Percentiles rank a stretch among this genome's conserved stretches.
Evolutionary conservation across 2,888 invertebrate species (phyloP).

Genomic region (Sarcophaga subvicina): DNA sequence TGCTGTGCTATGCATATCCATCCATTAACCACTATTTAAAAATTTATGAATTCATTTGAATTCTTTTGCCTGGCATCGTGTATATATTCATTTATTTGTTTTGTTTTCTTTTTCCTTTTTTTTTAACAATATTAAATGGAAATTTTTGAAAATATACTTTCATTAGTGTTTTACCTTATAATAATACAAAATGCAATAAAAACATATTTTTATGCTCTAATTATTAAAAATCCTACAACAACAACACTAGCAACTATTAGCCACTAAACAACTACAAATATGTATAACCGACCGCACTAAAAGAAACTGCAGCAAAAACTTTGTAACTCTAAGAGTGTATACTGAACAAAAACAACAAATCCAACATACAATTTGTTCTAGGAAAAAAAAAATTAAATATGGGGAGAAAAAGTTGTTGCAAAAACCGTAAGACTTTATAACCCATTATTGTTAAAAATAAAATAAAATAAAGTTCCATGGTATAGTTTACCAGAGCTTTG

Average conservation of each 20-base stretch:
- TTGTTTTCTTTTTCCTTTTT: neutral
- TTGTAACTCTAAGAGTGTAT: conserved; percentile 12
- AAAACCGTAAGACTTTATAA: conserved; percentile 61
- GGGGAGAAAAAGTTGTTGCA: conserved; percentile 27
- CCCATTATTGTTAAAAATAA: conserved; percentile 49
- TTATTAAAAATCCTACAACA: conserved; percentile 54
- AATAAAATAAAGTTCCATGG: conserved; percentile 7
- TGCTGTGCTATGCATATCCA: neutral
- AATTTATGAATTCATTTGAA: neutral
- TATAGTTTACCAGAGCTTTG: conserved; percentile 59
- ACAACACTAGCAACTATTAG: conserved; percentile 34
- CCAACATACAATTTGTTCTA: neutral
- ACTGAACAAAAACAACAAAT: neutral
- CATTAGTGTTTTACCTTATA: conserved; percentile 51
- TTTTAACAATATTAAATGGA: conserved; percentile 26
- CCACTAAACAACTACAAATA: conserved; percentile 55
- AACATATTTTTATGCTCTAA: conserved; percentile 64
- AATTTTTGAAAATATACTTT: conserved; percentile 56
- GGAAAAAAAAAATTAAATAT: neutral
- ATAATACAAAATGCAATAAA: conserved; percentile 55
- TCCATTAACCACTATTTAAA: neutral
- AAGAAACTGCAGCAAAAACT: conserved; percentile 43
- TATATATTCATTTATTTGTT: neutral
- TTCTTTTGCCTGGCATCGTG: neutral
- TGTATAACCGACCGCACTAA: conserved; percentile 39